Conservation (phyloP, 2,888 invertebrate species). For the Leptopilina syphax region DNA sequence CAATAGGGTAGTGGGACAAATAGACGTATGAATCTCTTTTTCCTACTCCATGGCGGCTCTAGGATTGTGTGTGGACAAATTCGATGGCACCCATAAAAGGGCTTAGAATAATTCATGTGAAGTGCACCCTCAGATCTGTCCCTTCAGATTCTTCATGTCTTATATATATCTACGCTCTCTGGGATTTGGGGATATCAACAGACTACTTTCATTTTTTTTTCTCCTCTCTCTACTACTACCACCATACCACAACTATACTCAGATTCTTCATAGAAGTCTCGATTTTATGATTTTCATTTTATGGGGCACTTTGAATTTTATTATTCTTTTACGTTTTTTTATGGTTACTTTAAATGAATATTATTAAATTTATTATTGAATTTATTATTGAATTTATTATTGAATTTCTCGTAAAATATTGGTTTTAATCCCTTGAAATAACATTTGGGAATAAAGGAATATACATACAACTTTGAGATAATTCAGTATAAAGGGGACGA, state of each 20-base stretch:
- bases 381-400: background rate
- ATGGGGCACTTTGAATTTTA: constrained; percentile 7
- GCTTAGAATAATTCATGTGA: constrained; percentile 28
- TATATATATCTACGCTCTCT: background rate
- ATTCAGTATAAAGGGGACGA: too few relatives aligned
- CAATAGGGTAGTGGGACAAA: background rate
- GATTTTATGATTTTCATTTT: constrained; percentile 20
- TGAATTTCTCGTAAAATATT: background rate
- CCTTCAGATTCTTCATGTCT: constrained; percentile 1
- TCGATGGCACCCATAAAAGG: constrained; percentile 19
- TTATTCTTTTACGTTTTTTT: constrained; percentile 13
- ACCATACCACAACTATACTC: background rate
- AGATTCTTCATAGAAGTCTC: background rate
- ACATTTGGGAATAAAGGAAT: background rate
- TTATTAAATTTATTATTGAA: constrained; percentile 15
- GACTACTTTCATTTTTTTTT: constrained; percentile 7
- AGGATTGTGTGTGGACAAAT: constrained; percentile 1
- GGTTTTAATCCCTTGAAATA: background rate
- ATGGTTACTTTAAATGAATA: constrained; percentile 10
- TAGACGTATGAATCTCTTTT: background rate
- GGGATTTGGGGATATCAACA: background rate
- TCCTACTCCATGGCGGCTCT: background rate
- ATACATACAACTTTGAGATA: too few relatives aligned
- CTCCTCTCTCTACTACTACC: too few relatives aligned
- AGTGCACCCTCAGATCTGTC: constrained; percentile 20